phyloP scores from a whole-genome alignment of 2,797 vertebrate species.

The Chanos chanos region DNA sequence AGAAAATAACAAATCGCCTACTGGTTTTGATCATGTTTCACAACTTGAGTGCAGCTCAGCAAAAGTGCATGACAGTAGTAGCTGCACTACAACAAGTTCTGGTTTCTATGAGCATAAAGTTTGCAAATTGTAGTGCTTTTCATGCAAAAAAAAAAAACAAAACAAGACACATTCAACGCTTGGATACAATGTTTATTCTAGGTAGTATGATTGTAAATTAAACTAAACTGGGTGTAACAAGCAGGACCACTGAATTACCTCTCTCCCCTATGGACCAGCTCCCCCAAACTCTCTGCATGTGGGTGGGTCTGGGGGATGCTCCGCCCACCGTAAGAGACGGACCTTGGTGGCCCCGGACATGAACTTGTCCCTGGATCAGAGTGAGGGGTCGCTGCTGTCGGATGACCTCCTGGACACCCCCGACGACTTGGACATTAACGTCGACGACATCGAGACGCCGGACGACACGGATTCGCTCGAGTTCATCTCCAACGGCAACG shows the following conservation, averaged over 20 bases:
- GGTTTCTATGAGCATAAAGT: too few relatives aligned
- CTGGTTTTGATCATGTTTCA: too few relatives aligned
- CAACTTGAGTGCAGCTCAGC: too few relatives aligned
- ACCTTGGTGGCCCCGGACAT: slow-evolving; percentile 92
- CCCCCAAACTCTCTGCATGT: slow-evolving; percentile 82
- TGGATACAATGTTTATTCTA: too few relatives aligned
- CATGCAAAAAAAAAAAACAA: too few relatives aligned
- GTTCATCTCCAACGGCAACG: slow-evolving; percentile 89
- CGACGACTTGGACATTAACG: slow-evolving; percentile 93
- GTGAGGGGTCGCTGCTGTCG: slow-evolving; percentile 90
- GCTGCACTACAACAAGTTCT: too few relatives aligned
- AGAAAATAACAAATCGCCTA: too few relatives aligned
- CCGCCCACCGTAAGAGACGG: slow-evolving; percentile 80
- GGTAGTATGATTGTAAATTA: not conserved
- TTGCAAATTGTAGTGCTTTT: too few relatives aligned
- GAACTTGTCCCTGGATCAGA: slow-evolving; percentile 96
- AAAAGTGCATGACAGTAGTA: too few relatives aligned
- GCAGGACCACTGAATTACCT: not conserved
- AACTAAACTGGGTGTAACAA: not conserved
- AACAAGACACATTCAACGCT: too few relatives aligned
- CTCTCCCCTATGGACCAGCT: slow-evolving; percentile 60
- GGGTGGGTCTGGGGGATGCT: slow-evolving; percentile 56
- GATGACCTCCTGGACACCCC: slow-evolving; percentile 94
- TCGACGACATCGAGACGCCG: slow-evolving; percentile 94
- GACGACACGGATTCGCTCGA: slow-evolving; percentile 96